A percentile compares a stretch with the other conserved stretches of the same genome.
Evolutionary conservation across 2,888 invertebrate genomes (phyloP).

Genomic region (Megaustenia siamemsis): DNA sequence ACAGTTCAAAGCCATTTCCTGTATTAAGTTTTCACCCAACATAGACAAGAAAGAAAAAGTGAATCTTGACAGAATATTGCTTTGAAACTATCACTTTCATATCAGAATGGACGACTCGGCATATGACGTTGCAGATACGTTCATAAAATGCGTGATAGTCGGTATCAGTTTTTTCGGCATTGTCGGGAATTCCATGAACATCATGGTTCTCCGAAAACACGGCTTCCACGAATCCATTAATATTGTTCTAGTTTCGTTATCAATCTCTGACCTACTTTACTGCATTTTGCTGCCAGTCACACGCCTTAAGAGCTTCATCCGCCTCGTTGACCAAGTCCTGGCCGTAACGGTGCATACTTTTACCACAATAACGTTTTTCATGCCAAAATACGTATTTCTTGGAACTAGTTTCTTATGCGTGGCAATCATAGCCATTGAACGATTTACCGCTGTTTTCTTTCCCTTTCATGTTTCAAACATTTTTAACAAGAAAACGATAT

Average conservation of each 20-base stretch:
- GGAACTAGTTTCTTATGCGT: constrained; percentile 24
- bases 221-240: constrained; percentile 34
- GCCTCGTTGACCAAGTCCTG: neutral
- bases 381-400: constrained; percentile 40
- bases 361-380: neutral
- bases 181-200: constrained; percentile 32
- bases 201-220: neutral
- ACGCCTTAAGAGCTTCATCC: neutral
- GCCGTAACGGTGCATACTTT: neutral
- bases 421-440: constrained; percentile 12
- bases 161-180: constrained; percentile 23
- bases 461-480: constrained; percentile 22
- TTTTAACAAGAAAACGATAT: neutral
- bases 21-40: no score
- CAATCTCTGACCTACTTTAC: constrained; percentile 15
- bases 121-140: neutral
- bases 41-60: no score
- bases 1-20: no score
- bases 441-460: constrained; percentile 29
- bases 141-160: constrained; percentile 6
- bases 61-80: no score
- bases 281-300: constrained; percentile 22
- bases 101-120: neutral
- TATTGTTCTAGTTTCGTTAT: constrained; percentile 27
- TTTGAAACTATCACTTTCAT: no score